Base-by-base conservation (phyloP, 2,888 invertebrate genomes). In the Eupithecia subfuscata region DNA sequence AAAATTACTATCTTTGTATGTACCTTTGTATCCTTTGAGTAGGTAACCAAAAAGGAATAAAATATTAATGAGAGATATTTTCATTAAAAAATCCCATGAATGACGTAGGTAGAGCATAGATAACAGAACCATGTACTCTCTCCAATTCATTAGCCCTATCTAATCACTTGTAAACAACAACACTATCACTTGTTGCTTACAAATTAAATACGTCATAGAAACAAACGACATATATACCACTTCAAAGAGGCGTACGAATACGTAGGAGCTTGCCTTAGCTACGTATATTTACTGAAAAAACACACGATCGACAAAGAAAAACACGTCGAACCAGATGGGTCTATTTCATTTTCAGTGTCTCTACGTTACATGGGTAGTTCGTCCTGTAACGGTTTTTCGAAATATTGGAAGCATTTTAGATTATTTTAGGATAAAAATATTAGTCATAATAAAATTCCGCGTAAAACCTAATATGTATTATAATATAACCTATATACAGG, bases 181-280 rank as follows among this genome's bases (percentile, higher is more conserved):
- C 75, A 73, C 43, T 56, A 63, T 45, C 69, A 79, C 79, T 79
- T 78, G 75, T 79, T 78, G 78, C 73, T 69, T 37, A 30, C 69
- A 74, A 78, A 79, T 79, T 79, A 78, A 78, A 76, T 73, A 75
- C 70, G 70, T 75, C 75, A 75, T 34, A 64, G 70, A 30, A 63
- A 52, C 43, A 25, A 43, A 40, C 14, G 40, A 18, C 8, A 40
- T 9, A 11, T 65, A 1, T 0, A 43, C 12, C 67, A 67, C 40
- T 43, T 67, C 67, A 67, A 68, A 68, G 68, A 7, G 43, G 25
- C 68, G 0, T n/a, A 14, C 8, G 16, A 34, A 34, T 18, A 9
- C 16, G 30, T 30, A 30, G 63, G 30, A 63, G n/a, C n/a, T n/a
- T n/a, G n/a, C n/a, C n/a, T n/a, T 5, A 1, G n/a, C 16, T 12